Conservation (phyloP, 2,113 vertebrate species). For the Blennius ocellaris region DNA sequence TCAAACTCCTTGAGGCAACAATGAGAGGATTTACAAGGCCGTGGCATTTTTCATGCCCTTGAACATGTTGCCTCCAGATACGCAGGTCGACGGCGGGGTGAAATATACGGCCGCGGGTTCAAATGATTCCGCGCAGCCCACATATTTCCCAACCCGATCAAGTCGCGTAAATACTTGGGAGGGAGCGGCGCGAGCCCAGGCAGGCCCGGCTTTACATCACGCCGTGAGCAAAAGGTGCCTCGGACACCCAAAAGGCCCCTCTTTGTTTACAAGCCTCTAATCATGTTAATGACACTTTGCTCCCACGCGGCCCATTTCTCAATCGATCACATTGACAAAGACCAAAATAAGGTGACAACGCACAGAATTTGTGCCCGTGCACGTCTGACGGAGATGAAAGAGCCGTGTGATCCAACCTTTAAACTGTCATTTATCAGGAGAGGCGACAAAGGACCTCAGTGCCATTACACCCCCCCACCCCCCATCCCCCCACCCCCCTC, state of each 20-base stretch:
- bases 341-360: conserved; percentile 19
- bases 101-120: conserved; percentile 58
- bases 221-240: neutral
- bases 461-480: too few relatives aligned
- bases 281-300: conserved; percentile 41
- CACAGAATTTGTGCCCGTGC: conserved; percentile 28
- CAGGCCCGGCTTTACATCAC: conserved; percentile 43
- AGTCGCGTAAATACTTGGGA: conserved; percentile 42
- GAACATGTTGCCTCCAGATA: conserved; percentile 57
- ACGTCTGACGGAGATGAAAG: conserved; percentile 52
- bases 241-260: conserved; percentile 5
- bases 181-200: conserved; percentile 22
- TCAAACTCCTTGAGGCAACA: conserved; percentile 66
- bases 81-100: conserved; percentile 54
- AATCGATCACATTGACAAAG: conserved; percentile 49
- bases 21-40: conserved; percentile 69
- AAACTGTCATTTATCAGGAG: conserved; percentile 57
- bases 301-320: conserved; percentile 25
- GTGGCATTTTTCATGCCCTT: conserved; percentile 67
- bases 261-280: conserved; percentile 61
- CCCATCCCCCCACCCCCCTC: conserved; percentile 39
- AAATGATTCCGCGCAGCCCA: conserved; percentile 57
- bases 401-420: conserved; percentile 59
- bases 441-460: conserved; percentile 45
- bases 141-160: conserved; percentile 53